A percentile compares a stretch with the other conserved stretches of the same genome.
Conservation (phyloP, 1,140 invertebrate genomes). For the Dendrolimus punctatus region DNA sequence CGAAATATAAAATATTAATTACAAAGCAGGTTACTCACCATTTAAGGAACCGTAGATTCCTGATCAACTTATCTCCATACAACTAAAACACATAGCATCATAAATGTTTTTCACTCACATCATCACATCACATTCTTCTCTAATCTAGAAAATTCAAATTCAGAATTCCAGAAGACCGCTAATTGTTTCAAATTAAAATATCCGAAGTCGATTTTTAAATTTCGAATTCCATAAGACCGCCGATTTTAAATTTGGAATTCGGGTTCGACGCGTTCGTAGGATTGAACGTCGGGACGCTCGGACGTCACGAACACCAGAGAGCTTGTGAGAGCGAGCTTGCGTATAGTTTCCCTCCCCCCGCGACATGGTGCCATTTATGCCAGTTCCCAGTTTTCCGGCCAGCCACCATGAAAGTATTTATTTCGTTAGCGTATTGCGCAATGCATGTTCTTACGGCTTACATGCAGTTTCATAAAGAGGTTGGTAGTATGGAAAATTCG, state of each 20-base stretch:
- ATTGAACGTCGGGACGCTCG: constrained; percentile 12
- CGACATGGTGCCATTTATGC: background rate
- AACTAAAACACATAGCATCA: too few relatives aligned
- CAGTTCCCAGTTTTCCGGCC: constrained; percentile 2
- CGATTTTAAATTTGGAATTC: too few relatives aligned
- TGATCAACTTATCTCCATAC: constrained; percentile 1
- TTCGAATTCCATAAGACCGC: too few relatives aligned
- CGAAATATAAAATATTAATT: constrained; percentile 4
- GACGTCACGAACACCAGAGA: constrained; percentile 20
- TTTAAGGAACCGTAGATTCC: constrained; percentile 32
- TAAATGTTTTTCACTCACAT: too few relatives aligned
- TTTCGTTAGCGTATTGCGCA: constrained; percentile 34
- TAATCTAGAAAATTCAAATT: too few relatives aligned
- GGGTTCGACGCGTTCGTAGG: too few relatives aligned
- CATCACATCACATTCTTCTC: too few relatives aligned
- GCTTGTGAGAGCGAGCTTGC: constrained; percentile 31
- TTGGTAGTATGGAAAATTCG: too few relatives aligned
- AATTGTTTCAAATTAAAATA: too few relatives aligned
- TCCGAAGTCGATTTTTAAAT: too few relatives aligned
- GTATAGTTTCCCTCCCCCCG: constrained; percentile 21
- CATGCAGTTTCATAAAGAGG: too few relatives aligned
- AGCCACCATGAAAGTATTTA: constrained; percentile 34
- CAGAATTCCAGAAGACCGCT: too few relatives aligned
- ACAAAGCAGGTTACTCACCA: constrained; percentile 25
- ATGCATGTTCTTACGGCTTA: constrained; percentile 12